phyloP scores from a whole-genome alignment of 2,888 invertebrate genomes.

The Orthosia gracilis region DNA sequence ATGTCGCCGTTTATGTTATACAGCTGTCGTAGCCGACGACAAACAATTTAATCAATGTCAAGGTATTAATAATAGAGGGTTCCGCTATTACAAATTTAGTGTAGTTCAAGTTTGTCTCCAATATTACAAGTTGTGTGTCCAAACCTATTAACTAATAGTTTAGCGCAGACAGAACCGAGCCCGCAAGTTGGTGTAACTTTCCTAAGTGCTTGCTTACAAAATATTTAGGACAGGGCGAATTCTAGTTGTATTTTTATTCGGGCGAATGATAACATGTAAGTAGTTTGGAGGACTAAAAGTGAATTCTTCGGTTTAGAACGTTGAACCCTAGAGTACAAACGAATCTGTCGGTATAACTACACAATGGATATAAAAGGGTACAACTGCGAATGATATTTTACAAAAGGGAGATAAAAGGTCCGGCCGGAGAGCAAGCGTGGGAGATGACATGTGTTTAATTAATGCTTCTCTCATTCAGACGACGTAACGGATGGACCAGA shows the following conservation, averaged over 20 bases:
- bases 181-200: constrained; percentile 33
- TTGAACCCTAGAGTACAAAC: constrained; percentile 21
- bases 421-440: constrained; percentile 70
- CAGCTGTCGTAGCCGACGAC: constrained; percentile 31
- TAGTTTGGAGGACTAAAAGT: constrained; percentile 2
- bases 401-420: constrained; percentile 73
- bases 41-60: constrained; percentile 55
- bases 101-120: constrained; percentile 40
- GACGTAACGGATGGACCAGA: constrained; percentile 72
- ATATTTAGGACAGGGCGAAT: constrained; percentile 14
- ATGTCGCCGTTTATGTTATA: constrained; percentile 34
- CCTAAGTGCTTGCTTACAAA: constrained; percentile 25
- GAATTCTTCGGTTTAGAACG: constrained; percentile 25
- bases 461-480: constrained; percentile 74
- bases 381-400: constrained; percentile 70
- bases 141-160: constrained; percentile 43
- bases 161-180: constrained; percentile 15
- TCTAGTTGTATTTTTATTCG: constrained; percentile 12
- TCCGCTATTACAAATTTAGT: constrained; percentile 25
- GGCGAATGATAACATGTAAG: constrained; percentile 9
- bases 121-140: constrained; percentile 47
- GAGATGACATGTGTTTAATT: constrained; percentile 82
- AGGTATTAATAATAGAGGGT: constrained; percentile 37
- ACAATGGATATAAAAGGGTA: constrained; percentile 68
- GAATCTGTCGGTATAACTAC: constrained; percentile 42